Percentiles rank a stretch among this genome's conserved stretches.
These are phyloP conservation scores for Takifugu bimaculatus DNA, from an alignment of 2,113 vertebrate genomes.

Conservation along the genomic window DNA sequence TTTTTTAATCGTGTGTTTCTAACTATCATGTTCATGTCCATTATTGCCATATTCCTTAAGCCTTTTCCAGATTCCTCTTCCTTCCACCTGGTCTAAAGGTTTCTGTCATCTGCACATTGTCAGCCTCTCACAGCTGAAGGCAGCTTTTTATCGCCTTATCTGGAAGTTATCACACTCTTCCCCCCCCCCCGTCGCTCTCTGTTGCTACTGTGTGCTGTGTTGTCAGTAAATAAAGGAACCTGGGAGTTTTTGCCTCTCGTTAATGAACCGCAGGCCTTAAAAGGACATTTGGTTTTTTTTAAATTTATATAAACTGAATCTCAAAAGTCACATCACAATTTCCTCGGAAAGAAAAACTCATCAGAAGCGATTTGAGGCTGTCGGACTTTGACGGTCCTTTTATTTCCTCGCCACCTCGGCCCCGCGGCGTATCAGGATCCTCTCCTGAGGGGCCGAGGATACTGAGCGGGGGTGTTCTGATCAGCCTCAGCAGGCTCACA, in stretches of 20 bases:
- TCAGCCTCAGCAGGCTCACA: conserved; percentile 54
- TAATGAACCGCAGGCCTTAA: conserved; percentile 29
- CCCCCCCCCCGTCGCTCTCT: conserved; percentile 7
- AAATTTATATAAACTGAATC: conserved; percentile 10
- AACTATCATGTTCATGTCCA: too few species aligned
- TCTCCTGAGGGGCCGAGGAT: conserved; percentile 37
- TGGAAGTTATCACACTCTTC: conserved; percentile 58
- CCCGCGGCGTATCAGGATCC: conserved; percentile 13
- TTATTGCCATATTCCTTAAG: too few species aligned
- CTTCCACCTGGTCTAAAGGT: conserved; percentile 33
- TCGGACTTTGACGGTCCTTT: too few species aligned
- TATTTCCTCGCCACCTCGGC: background rate
- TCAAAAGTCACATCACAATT: too few species aligned
- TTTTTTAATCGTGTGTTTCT: too few species aligned
- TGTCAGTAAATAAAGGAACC: conserved; percentile 66
- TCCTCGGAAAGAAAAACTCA: too few species aligned
- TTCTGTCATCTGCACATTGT: conserved; percentile 56
- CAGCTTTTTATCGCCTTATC: conserved; percentile 67
- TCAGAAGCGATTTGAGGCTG: too few species aligned
- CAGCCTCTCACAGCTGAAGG: conserved; percentile 44
- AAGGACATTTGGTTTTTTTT: conserved; percentile 31
- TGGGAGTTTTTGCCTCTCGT: conserved; percentile 32
- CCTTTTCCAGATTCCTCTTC: background rate
- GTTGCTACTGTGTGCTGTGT: conserved; percentile 51
- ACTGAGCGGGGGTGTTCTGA: conserved; percentile 51